phyloP scores from a whole-genome alignment of 2,113 vertebrate genomes.

The Tenrec ecaudatus region DNA sequence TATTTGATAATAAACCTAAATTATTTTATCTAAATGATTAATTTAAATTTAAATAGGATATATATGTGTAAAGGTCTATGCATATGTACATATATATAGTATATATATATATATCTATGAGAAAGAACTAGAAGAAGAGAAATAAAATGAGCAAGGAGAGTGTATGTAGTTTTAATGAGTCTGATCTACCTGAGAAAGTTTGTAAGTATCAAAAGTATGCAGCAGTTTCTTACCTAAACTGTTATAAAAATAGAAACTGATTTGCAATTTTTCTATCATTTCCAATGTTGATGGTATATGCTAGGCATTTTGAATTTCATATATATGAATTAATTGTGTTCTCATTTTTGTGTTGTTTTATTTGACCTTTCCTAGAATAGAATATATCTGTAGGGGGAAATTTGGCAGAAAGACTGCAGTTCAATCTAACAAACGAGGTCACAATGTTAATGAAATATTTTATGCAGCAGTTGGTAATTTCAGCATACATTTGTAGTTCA shows the following conservation, averaged over 20 bases:
- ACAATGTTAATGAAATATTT: constrained; percentile 71
- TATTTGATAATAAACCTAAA: not conserved
- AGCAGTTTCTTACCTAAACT: constrained; percentile 8
- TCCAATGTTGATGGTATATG: not conserved
- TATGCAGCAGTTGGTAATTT: constrained; percentile 28
- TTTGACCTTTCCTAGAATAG: constrained; percentile 30
- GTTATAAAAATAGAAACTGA: constrained; percentile 31
- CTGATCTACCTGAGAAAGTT: not conserved
- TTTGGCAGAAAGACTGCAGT: constrained; percentile 24
- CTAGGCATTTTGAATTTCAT: not conserved
- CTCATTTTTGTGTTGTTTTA: constrained; percentile 27
- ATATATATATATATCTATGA: not conserved
- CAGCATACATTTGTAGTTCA: not conserved
- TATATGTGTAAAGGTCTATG: not conserved
- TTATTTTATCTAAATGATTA: not conserved
- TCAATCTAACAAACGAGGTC: constrained; percentile 68
- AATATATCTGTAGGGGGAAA: constrained; percentile 11
- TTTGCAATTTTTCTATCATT: not conserved
- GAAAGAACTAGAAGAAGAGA: not conserved
- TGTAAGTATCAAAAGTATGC: not conserved
- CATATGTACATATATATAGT: not conserved
- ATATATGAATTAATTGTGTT: constrained; percentile 37
- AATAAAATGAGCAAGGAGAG: not conserved
- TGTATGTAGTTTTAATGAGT: not conserved
- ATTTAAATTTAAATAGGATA: not conserved